Base-by-base conservation (phyloP, 2,113 vertebrate species). In the Urocolius indicus region DNA sequence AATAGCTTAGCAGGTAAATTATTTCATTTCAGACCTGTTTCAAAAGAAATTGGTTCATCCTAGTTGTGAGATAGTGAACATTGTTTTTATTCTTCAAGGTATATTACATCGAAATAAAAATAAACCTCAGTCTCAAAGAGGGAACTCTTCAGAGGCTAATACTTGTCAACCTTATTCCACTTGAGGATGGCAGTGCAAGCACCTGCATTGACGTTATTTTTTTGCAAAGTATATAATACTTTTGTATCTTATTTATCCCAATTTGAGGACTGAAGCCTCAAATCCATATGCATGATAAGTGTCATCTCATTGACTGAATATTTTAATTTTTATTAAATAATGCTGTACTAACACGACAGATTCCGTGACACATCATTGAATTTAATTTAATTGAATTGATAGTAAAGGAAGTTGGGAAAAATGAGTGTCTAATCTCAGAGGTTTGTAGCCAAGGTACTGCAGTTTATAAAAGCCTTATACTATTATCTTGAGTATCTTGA, bases 261-360 rank as follows among this genome's bases (percentile, higher is more conserved):
- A 4, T 49, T 48, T 75, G 43, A 76, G 69, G 38, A 36, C 30
- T 49, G 19, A 61, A 36, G 11, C 30, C n/a, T 55, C 4, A 34
- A 68, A 43, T 54, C 30, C 9, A 1, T 67, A 21, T 3, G 4
- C 16, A 8, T 5, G 6, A 2, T 16, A 30, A 13, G 3, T 55
- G 51, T 38, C 41, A 83, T 61, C 30, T 74, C 24, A 55, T 76
- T 51, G 48, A 23, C 18, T 15, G 13, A 57, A 18, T 43, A 30
- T 10, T 74, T 58, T 34, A 16, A 1, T 30, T 54, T 76, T 69
- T 52, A 13, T 76, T 73, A 79, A 66, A n/a, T 57, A 61, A 58
- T 52, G 13, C 2, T 24, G 17, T 73, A 45, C 57, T 66, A 23
- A 21, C 8, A 0, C 38, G 13, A 12, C 20, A 5, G 29, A 9